Base-by-base conservation (phyloP, 2,113 vertebrate species). In the Myodes glareolus region DNA sequence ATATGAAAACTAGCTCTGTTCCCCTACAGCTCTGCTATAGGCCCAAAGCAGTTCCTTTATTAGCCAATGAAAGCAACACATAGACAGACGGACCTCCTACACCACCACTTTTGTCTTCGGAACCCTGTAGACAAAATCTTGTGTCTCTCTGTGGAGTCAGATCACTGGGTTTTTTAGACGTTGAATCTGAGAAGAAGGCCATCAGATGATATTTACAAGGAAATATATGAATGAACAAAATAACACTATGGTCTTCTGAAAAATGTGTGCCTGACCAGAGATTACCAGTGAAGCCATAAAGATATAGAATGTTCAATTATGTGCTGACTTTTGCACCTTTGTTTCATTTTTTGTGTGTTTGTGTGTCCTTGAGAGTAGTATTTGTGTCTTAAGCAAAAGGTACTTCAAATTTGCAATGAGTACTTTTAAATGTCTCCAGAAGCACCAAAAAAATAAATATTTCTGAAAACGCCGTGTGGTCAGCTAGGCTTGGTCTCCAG, bases 301-400 rank as follows among this genome's bases (percentile, higher is more conserved):
- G 4, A 23, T 65, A 0, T 80, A 68, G 52, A 95, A 63, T 47
- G 29, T 86, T 95, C 94, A 73, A 68, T 88, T 81, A 39, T 72
- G 76, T 50, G 31, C 73, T 82, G 17, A 61, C 17, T 88, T 84
- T 16, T 84, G 63, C 76, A 39, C 23, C 77, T 94, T 92, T 88
- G 13, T 61, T 84, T 96, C 52, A n/a, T 68, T 94, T 96, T 87
- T 52, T 45, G 10, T 12, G 25, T 88, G 23, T 93, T 94, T 95
- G 19, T 21, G 9, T 86, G 42, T 27, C 50, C 76, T 65, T 82
- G 61, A 81, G 72, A 39, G 58, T 25, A 3, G 65, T 47, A 36
- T 52, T 95, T 50, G n/a, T 61, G 29, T 86, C 47, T 87, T 50
- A 39, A 96, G 14, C 42, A 73, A 33, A 33, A 73, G 52, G 63